These are phyloP conservation scores for Holothuria scabra DNA, from an alignment of 53 echinoderm and acorn worm genomes.

Conservation along the genomic window DNA sequence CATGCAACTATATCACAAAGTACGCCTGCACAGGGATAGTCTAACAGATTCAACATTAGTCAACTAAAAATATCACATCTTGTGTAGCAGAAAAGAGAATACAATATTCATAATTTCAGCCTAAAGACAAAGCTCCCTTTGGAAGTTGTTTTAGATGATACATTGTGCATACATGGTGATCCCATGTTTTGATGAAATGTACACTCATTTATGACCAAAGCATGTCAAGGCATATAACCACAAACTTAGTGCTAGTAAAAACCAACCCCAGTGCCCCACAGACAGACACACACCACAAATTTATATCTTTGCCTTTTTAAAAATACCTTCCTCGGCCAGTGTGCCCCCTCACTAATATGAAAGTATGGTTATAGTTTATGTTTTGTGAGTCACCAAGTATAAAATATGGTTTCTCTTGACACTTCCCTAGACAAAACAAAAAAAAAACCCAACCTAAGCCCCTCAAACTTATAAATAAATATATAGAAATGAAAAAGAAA, in stretches of 20 bases:
- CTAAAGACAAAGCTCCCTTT: too few species aligned
- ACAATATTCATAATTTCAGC: too few species aligned
- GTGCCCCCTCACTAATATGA: conserved; percentile 49
- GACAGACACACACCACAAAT: conserved; percentile 44
- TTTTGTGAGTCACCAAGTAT: conserved; percentile 45
- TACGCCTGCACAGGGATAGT: too few species aligned
- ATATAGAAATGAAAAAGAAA: conserved; percentile 44
- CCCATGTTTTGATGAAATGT: conserved; percentile 23
- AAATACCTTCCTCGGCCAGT: conserved; percentile 27
- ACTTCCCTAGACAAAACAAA: conserved; percentile 38
- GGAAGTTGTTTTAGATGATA: too few species aligned
- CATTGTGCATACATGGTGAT: too few species aligned
- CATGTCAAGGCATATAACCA: too few species aligned
- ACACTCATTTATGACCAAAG: conserved; percentile 30
- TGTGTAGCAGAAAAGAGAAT: too few species aligned
- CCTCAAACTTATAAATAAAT: conserved; percentile 49
- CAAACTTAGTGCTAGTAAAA: background rate
- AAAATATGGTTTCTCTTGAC: conserved; percentile 47
- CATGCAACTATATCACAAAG: too few species aligned
- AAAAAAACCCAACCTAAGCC: conserved; percentile 33
- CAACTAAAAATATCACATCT: too few species aligned
- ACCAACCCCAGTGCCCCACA: conserved; percentile 38
- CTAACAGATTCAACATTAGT: too few species aligned
- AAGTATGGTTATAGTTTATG: conserved; percentile 46
- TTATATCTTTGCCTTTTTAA: conserved; percentile 17